Base-by-base conservation (phyloP, 1,140 invertebrate genomes). In the Drosophila jambulina region DNA sequence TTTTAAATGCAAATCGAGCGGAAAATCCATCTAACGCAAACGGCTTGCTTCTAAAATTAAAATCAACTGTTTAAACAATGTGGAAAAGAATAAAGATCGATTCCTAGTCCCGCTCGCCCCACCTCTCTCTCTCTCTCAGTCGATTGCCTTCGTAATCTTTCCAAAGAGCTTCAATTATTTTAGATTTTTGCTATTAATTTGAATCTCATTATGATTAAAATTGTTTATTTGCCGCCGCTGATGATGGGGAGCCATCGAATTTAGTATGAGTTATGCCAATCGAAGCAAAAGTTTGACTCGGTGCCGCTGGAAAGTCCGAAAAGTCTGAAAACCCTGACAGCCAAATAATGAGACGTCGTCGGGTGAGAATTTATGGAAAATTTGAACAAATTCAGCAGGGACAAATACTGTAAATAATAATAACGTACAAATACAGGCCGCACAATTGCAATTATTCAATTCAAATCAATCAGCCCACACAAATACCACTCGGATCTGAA, bases 401-500 rank as follows among this genome's bases (percentile, higher is more conserved):
- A 25, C 54, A 63, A 40, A 57, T 63, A 59, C 53, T 49, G 64
- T 53, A 53, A 42, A 68, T 32, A 53, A 54, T 70, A 70, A 45
- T 69, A 68, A 70, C 56, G 46, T 63, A 65, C 29, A 42, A 46
- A 64, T 65, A 32, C 48, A 23, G 46, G 67, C n/a, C 63, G 23
- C 69, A 83, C 83, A 87, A 91, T 80, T 86, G 90, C 91, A 92
- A 92, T 92, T 92, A 92, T 92, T 91, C 86, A 92, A 92, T 92
- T 92, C 86, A 88, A 92, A 92, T 91, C 91, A 92, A 92, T 92
- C 91, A 88, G 70, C 82, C 72, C 59, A 77, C 59, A 51, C 80
- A 43, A 54, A 58, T 56, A 56, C 49, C 63, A 80, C 42, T 49
- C 29, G 7, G 29, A 34, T 53, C 19, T 10, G 27, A 36, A 54